Evolutionary conservation across 2,888 invertebrate species (phyloP), one percentile per base, ranked within the genome.

Genomic region (Hyposoter dolosus): DNA sequence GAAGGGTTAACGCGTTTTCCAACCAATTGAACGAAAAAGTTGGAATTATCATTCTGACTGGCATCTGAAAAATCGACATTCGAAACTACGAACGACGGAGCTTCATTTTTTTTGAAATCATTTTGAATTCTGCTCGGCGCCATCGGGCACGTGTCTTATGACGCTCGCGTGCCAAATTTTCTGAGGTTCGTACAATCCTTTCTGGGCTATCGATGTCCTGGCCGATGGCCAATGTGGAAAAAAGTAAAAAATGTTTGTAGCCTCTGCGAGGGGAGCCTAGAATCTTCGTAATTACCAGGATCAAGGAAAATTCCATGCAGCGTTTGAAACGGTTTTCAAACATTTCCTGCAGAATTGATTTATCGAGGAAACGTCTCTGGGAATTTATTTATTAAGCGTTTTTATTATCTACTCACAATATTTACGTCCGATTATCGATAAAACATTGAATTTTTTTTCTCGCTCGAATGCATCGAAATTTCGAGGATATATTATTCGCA

Each of bases 201-300:
- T 15, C 40, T 45, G 17, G 71, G 17, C 71, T 28, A 79, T 79
- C 78, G 60, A 69, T 79, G 45, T 1, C 56, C 78, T 79, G 78
- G 78, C 78, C 45, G 32, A 56, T 60, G 23, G 78, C 78, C 78
- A 79, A 60, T 19, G 32, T 9, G n/a, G 40, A 3, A 40, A 28
- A 23, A 66, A 35, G 35, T 17, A 3, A 0, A 28, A 43, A 75
- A 45, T 32, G 7, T 50, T 28, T 23, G 9, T 19, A 47, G 65
- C 15, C 10, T 23, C n/a, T 28, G n/a, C n/a, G 45, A 74, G n/a
- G 23, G 9, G 23, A 17, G 17, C 28, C 35, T 5, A 40, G n/a
- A 32, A 45, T 28, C 63, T 63, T 63, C n/a, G n/a, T 35, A 63
- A 63, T 32, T 45, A 60, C 28, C 28, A 23, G n/a, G 60, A 75